These are phyloP conservation scores for Drosophila barbarae DNA, from an alignment of 2,888 invertebrate genomes.

Conservation along the genomic window DNA sequence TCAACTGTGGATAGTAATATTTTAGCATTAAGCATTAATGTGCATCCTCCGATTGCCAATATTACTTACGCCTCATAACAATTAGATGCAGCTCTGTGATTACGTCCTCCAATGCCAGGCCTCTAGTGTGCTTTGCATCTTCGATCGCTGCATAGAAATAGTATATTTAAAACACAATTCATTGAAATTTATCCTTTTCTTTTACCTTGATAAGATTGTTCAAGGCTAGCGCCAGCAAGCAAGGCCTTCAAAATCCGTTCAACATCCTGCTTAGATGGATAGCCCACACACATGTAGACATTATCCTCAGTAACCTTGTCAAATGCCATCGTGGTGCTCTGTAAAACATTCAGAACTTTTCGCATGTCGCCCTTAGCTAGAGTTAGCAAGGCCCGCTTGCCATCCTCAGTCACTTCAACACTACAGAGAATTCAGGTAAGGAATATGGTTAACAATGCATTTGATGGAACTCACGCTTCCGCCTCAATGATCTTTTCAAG, in stretches of 20 bases:
- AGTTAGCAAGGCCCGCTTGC: slow-evolving; percentile 91
- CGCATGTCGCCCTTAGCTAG: slow-evolving; percentile 99
- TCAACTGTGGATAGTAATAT: slow-evolving; percentile 85
- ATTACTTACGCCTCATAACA: slow-evolving; percentile 90
- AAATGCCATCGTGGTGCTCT: slow-evolving; percentile 97
- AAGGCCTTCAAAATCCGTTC: slow-evolving; percentile 93
- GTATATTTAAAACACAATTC: background rate
- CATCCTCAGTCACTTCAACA: slow-evolving; percentile 91
- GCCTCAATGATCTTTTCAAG: slow-evolving; percentile 89
- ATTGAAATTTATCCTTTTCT: background rate
- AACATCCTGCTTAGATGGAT: slow-evolving; percentile 94
- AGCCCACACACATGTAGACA: slow-evolving; percentile 97
- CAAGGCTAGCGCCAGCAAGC: slow-evolving; percentile 75
- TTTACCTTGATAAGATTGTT: slow-evolving; percentile 76
- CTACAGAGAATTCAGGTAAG: slow-evolving; percentile 80
- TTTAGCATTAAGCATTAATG: background rate
- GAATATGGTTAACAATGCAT: background rate
- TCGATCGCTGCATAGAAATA: slow-evolving; percentile 80
- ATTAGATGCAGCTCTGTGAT: slow-evolving; percentile 93
- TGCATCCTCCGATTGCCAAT: background rate
- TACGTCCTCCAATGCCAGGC: slow-evolving; percentile 95
- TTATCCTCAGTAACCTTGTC: slow-evolving; percentile 92
- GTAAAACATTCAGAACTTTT: slow-evolving; percentile 96
- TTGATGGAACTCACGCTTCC: slow-evolving; percentile 84
- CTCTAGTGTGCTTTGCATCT: slow-evolving; percentile 92